Evolutionary conservation across 2,797 vertebrate genomes (phyloP).

Genomic region (Balearica regulorum): DNA sequence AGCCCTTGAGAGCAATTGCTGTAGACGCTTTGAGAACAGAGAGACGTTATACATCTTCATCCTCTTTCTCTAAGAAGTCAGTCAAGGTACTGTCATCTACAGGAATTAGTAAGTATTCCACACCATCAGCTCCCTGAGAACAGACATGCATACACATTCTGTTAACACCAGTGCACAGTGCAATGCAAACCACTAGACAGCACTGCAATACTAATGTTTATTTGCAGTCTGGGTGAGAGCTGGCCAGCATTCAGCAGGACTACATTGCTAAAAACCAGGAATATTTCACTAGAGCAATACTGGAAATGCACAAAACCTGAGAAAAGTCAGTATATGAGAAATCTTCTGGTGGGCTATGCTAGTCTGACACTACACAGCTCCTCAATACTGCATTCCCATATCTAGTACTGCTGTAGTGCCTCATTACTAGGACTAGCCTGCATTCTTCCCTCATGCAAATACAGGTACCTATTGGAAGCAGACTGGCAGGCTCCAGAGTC

Average conservation of each 20-base stretch:
- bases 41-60: conserved; percentile 70
- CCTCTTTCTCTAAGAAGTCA: conserved; percentile 90
- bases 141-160: not conserved
- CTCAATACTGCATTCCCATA: not conserved
- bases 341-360: not conserved
- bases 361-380: not conserved
- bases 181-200: not conserved
- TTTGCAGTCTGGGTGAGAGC: not conserved
- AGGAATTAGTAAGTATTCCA: conserved; percentile 90
- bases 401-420: not conserved
- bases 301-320: not conserved
- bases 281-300: not conserved
- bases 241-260: not conserved
- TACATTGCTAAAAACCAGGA: not conserved
- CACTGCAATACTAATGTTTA: not conserved
- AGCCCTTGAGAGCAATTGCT: not conserved
- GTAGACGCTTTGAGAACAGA: not conserved
- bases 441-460: not conserved
- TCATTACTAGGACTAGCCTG: not conserved
- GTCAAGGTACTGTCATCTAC: conserved; percentile 85
- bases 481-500: not conserved
- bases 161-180: not conserved
- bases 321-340: not conserved
- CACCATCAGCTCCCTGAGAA: conserved; percentile 89
- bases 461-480: not conserved